Base-by-base conservation (phyloP, 2,888 invertebrate genomes). In the Sesamia inferens region DNA sequence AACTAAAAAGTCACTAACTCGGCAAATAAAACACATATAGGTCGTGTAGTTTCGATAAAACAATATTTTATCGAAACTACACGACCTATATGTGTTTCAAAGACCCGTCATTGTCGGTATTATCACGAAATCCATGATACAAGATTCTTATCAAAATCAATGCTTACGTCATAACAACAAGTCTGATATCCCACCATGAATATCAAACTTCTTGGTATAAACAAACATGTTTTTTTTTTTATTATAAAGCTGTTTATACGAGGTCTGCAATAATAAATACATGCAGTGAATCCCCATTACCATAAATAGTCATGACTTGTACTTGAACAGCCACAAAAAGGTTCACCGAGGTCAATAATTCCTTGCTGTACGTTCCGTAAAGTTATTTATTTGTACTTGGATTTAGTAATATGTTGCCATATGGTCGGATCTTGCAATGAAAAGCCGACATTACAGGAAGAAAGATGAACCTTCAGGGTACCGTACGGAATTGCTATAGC, bases 261-360 rank as follows among this genome's bases (percentile, higher is more conserved):
- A 79, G 54, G 63, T 64, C 64, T 75, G 63, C 55, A 76, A 83
- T 69, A 77, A 83, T 80, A 81, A 81, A 74, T 78, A 66, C 48
- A 79, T 76, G 72, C 76, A 79, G 78, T 82, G 81, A 74, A 78
- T 87, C 80, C 74, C 75, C 80, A 89, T 88, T 88, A 88, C 84
- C 88, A 90, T 90, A 88, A 87, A 88, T 83, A 82, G 66, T 54
- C 77, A 80, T 81, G 73, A 75, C 66, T 68, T 82, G 82, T 74
- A 71, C 85, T 81, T 79, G 80, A 74, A 55, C 64, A 68, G 68
- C 58, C 71, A 76, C 84, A 82, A 83, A 87, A 84, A 90, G 86
- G 85, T 74, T 72, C 79, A 48, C 39, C 78, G 71, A 84, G 82
- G 78, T 55, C 70, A 73, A 74, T 81, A 71, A 73, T 73, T 76